A percentile compares a stretch with the other conserved stretches of the same genome.
Evolutionary conservation across 2,113 vertebrate genomes (phyloP).

Genomic region (Morone chrysops): DNA sequence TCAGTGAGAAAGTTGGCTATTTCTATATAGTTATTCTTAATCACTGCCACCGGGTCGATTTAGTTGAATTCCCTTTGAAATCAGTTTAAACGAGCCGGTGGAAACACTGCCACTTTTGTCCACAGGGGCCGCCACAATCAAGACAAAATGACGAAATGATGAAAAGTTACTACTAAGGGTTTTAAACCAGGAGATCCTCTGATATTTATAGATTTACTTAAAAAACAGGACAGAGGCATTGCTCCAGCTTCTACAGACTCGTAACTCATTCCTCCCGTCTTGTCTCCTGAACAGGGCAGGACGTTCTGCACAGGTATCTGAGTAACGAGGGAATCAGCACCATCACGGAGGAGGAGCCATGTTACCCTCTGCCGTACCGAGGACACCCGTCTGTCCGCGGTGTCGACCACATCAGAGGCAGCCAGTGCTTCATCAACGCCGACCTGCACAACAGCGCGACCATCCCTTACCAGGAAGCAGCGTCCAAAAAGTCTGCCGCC

Average conservation of each 20-base stretch:
- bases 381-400: constrained; percentile 87
- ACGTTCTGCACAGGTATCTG: constrained; percentile 89
- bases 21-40: too few relatives aligned
- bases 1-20: too few relatives aligned
- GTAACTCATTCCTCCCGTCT: neutral
- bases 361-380: constrained; percentile 79
- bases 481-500: constrained; percentile 78
- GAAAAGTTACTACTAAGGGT: too few relatives aligned
- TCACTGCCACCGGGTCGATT: too few relatives aligned
- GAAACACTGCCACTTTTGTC: too few relatives aligned
- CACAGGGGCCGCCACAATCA: too few relatives aligned
- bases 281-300: constrained; percentile 81
- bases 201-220: too few relatives aligned
- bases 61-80: too few relatives aligned
- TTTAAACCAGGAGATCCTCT: too few relatives aligned
- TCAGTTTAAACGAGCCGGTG: too few relatives aligned
- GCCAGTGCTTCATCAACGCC: constrained; percentile 87
- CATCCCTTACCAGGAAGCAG: constrained; percentile 90
- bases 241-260: neutral
- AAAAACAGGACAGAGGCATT: neutral
- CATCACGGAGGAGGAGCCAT: constrained; percentile 89
- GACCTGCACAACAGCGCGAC: constrained; percentile 92
- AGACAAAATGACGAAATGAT: too few relatives aligned
- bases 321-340: constrained; percentile 94
- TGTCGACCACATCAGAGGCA: constrained; percentile 92